Evolutionary conservation across 1,140 invertebrate genomes (phyloP).

Genomic region (Aphaenogaster ashmeadi): DNA sequence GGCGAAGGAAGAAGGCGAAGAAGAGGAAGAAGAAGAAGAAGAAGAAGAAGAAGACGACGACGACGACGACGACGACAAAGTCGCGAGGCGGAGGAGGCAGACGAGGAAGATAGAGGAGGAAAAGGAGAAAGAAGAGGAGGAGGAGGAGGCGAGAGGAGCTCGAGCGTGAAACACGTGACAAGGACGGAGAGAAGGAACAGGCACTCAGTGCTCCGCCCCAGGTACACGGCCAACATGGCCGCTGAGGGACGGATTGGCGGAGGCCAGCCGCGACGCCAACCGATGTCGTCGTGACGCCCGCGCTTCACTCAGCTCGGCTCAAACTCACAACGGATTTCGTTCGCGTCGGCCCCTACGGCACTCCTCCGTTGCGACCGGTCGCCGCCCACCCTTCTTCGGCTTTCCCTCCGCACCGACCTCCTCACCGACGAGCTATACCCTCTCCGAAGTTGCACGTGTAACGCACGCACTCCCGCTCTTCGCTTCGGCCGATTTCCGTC

Average conservation of each 20-base stretch:
- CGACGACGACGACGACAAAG: conserved; percentile 55
- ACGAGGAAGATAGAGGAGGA: conserved; percentile 40
- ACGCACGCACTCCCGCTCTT: conserved; percentile 28
- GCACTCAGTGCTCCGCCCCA: conserved; percentile 84
- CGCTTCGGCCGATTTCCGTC: conserved; percentile 8
- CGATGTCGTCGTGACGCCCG: conserved; percentile 86
- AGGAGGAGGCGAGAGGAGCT: conserved; percentile 55
- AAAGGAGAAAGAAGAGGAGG: conserved; percentile 48
- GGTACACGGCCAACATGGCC: conserved; percentile 86
- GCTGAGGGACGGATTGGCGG: conserved; percentile 87
- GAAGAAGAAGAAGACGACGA: conserved; percentile 47
- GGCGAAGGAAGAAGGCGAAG: conserved; percentile 38
- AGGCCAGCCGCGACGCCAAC: conserved; percentile 80
- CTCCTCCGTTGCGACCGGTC: conserved; percentile 77
- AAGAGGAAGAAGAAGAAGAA: conserved; percentile 57
- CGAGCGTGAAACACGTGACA: conserved; percentile 49
- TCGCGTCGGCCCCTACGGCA: conserved; percentile 72
- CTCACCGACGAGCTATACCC: background rate
- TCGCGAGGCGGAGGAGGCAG: background rate
- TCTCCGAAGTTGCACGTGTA: conserved; percentile 54
- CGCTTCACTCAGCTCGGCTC: conserved; percentile 84
- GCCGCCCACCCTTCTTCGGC: conserved; percentile 77
- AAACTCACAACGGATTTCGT: conserved; percentile 73
- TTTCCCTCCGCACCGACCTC: conserved; percentile 56
- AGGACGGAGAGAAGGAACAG: conserved; percentile 55